Percentiles rank a stretch among this genome's conserved stretches.
phyloP scores from a whole-genome alignment of 1,140 invertebrate species.

The Megalopta genalis region DNA sequence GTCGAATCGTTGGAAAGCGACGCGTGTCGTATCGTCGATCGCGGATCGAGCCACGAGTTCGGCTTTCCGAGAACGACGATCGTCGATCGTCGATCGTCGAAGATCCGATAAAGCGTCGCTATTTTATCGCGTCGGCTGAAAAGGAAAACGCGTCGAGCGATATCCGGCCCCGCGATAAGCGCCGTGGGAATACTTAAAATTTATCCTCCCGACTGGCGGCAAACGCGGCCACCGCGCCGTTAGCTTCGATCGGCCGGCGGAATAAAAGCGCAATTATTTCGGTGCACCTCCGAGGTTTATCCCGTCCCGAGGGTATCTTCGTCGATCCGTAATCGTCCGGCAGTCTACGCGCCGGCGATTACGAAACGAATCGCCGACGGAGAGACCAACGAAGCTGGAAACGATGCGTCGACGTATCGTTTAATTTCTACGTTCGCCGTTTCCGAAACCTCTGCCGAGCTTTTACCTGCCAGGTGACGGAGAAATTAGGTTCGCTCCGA shows the following conservation, averaged over 20 bases:
- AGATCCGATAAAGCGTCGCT: background rate
- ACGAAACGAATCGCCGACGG: background rate
- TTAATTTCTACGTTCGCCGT: no score
- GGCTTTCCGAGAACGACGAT: no score
- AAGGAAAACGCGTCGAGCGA: background rate
- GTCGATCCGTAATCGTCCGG: conserved; percentile 8
- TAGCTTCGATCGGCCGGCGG: conserved; percentile 2
- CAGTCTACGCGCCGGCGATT: background rate
- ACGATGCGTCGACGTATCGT: conserved; percentile 1
- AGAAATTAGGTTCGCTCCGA: no score
- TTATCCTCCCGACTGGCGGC: background rate
- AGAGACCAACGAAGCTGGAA: background rate
- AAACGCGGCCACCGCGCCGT: background rate
- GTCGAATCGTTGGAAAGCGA: background rate
- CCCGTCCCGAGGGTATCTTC: background rate
- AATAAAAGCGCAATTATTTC: conserved; percentile 1
- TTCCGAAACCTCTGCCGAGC: no score
- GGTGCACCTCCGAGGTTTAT: background rate
- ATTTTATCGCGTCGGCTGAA: background rate
- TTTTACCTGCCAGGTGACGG: no score
- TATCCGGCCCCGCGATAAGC: background rate
- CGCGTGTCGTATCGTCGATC: background rate
- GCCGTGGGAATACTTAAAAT: background rate
- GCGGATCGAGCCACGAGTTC: background rate
- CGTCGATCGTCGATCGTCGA: background rate